Percentiles rank a stretch among this genome's conserved stretches.
Conservation (phyloP, 2,797 vertebrate genomes). For the Podarcis siculus region DNA sequence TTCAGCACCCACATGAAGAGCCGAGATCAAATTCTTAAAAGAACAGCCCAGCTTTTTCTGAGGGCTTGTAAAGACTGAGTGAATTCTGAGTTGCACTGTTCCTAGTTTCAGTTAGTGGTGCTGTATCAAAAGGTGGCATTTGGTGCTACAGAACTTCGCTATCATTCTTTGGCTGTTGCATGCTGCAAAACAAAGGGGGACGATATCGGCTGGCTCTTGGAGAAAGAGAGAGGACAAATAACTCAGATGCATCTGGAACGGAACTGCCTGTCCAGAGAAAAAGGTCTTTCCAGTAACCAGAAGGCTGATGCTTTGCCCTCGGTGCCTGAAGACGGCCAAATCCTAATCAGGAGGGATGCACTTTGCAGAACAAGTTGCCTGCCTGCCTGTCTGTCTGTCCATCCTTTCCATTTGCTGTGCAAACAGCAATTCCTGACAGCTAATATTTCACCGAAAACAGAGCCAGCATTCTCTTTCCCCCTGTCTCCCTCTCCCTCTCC, state of each 20-base stretch:
- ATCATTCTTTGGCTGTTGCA: neutral
- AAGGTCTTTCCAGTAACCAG: neutral
- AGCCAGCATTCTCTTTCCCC: conserved; percentile 79
- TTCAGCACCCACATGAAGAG: neutral
- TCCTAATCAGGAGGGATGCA: neutral
- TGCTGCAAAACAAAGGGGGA: neutral
- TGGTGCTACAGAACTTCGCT: neutral
- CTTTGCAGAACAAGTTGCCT: neutral
- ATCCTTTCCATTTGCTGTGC: conserved; percentile 46
- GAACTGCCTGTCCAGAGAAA: neutral
- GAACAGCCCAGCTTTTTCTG: neutral
- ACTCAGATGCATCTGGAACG: neutral
- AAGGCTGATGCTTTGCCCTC: neutral
- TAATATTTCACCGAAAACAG: conserved; percentile 85
- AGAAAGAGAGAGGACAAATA: neutral
- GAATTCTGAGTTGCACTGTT: neutral
- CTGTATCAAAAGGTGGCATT: neutral
- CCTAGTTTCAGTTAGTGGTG: neutral
- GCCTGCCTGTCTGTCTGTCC: conserved; percentile 34
- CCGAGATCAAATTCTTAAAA: neutral
- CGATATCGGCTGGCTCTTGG: neutral
- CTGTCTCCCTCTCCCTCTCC: conserved; percentile 80
- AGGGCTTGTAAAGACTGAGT: neutral
- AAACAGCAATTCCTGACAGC: conserved; percentile 84
- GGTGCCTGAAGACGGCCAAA: neutral